Base-by-base conservation (phyloP, 2,113 vertebrate genomes). In the Mesocricetus auratus region DNA sequence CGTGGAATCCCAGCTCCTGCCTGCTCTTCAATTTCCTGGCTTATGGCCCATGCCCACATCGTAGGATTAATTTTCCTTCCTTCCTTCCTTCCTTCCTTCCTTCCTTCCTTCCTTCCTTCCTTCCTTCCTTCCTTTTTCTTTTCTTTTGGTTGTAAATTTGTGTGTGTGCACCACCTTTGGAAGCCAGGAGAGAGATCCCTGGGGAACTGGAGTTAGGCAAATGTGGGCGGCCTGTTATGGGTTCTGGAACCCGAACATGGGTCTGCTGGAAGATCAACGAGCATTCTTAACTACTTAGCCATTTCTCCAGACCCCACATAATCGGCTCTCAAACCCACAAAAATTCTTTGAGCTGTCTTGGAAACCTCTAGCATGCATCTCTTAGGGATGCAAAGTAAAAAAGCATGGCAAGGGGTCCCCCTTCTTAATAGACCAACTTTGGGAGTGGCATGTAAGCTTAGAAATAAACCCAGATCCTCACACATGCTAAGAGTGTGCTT, bases 1-100 rank as follows among this genome's bases (percentile, higher is more conserved):
- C 19, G 0, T 5, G 53, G 22, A 1, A 22, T 0, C 0, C 4
- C 0, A 17, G 64, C 47, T 24, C 36, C 7, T 42, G 13, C 21
- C 5, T 56, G 19, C 1, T 56, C 6, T 15, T 56, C 60, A 39
- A 13, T 60, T 13, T 5, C 8, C 17, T 7, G 22, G 60, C 12
- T 42, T 47, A 17, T 86, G 26, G 10, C 42, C 17, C 16, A 29
- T 16, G n/a, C 7, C 12, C n/a, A 64, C 39, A 45, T 19, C 81
- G 19, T 85, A 64, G 56, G 77, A 36, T 53, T 53, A 53, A 53
- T 53, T 53, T 53, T 53, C 50, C 11, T 53, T 79, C 19, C 73
- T 33, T 36, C 13, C n/a, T n/a, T 36, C 12, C 12, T 69, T 16
- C 9, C 26, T 29, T 2, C 21, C 24, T 17, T 22, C 60, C 16